Conservation (phyloP, 1,140 invertebrate species). For the Ganaspis sp. region DNA sequence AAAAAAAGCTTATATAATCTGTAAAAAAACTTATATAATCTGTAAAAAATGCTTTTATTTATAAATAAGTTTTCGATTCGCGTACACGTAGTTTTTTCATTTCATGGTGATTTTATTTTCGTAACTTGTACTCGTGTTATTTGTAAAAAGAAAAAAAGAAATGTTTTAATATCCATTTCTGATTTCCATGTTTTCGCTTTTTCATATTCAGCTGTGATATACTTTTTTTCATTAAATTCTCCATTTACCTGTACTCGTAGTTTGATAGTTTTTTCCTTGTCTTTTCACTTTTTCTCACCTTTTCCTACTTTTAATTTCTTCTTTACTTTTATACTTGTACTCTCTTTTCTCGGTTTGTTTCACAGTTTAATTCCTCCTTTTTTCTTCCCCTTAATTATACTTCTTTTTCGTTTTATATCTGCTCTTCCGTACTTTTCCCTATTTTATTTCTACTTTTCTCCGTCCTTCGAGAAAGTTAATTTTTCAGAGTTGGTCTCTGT, state of each 20-base stretch:
- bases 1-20: no score
- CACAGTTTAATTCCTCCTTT: neutral
- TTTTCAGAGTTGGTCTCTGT: slow-evolving; percentile 3
- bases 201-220: no score
- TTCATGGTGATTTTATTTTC: no score
- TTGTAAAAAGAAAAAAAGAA: no score
- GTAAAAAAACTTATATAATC: no score
- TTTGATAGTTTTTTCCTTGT: neutral
- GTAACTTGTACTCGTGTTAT: no score
- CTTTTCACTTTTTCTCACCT: neutral
- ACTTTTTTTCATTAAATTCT: neutral
- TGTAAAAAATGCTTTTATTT: no score
- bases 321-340: neutral
- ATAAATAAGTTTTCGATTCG: no score
- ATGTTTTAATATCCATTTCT: no score
- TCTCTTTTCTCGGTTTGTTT: neutral
- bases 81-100: no score
- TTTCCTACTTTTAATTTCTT: neutral
- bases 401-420: neutral
- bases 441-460: neutral
- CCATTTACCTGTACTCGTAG: neutral
- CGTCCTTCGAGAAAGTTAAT: slow-evolving; percentile 1
- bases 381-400: neutral
- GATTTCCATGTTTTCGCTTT: no score
- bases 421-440: neutral